phyloP scores from a whole-genome alignment of 1,140 invertebrate species.

The Brachionus rotundiformis region DNA sequence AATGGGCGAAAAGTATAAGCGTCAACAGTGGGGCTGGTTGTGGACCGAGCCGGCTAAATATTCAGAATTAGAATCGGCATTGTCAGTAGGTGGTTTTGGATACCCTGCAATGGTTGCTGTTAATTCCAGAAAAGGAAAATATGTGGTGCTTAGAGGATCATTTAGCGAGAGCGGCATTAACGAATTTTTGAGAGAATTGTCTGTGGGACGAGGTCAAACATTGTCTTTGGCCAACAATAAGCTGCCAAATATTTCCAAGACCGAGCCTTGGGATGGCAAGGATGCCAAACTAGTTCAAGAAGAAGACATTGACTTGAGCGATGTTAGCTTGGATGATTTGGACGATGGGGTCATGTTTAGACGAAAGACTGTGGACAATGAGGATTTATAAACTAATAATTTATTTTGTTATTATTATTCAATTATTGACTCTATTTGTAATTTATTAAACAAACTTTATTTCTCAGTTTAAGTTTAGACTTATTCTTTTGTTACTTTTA shows the following conservation, averaged over 20 bases:
- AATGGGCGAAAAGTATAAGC: slow-evolving; percentile 88
- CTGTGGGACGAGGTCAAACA: slow-evolving; percentile 40
- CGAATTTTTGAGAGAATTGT: slow-evolving; percentile 78
- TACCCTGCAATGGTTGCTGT: slow-evolving; percentile 87
- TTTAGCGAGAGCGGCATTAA: slow-evolving; percentile 91
- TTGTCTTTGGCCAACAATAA: slow-evolving; percentile 12
- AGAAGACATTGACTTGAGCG: slow-evolving; percentile 51
- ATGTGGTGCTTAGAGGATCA: slow-evolving; percentile 84
- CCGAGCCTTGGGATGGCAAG: slow-evolving; percentile 46
- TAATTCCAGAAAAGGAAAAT: slow-evolving; percentile 95
- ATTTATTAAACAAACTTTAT: background rate
- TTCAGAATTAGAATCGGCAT: slow-evolving; percentile 76
- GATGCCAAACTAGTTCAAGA: slow-evolving; percentile 39
- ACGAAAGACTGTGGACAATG: slow-evolving; percentile 29
- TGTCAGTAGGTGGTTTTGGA: slow-evolving; percentile 84
- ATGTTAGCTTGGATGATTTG: slow-evolving; percentile 48
- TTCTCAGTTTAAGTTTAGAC: background rate
- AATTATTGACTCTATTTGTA: slow-evolving; percentile 11
- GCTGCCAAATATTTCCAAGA: slow-evolving; percentile 12
- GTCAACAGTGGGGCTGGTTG: slow-evolving; percentile 94
- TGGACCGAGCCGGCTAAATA: slow-evolving; percentile 90
- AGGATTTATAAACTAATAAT: slow-evolving; percentile 1
- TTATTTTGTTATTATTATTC: background rate
- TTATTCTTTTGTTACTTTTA: background rate
- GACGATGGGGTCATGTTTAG: slow-evolving; percentile 35